Evolutionary conservation across 2,888 invertebrate species (phyloP).

Genomic region (Pseudococcus jackbeardsleyi): DNA sequence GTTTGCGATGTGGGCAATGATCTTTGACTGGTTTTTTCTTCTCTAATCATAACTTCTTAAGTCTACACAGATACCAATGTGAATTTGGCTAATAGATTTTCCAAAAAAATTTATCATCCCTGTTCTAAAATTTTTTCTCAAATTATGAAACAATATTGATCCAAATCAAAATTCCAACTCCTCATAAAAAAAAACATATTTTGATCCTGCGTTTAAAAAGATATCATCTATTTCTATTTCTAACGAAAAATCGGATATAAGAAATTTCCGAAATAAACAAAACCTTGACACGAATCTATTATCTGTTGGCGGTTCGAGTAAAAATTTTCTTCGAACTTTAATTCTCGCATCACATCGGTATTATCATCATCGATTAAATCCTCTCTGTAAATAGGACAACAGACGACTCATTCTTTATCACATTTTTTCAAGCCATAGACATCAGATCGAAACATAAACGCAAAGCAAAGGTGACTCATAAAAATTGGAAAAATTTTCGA

Average conservation of each 20-base stretch:
- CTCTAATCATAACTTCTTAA: not conserved
- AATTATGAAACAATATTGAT: too few relatives aligned
- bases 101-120: too few relatives aligned
- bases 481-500: conserved; percentile 44
- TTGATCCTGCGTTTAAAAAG: not conserved
- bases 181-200: not conserved
- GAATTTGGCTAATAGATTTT: too few relatives aligned
- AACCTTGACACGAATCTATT: conserved; percentile 48
- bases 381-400: not conserved
- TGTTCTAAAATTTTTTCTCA: too few relatives aligned
- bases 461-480: conserved; percentile 11
- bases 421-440: not conserved
- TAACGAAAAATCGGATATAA: not conserved
- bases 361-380: conserved; percentile 42
- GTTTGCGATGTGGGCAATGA: not conserved
- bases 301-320: conserved; percentile 8
- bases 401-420: not conserved
- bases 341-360: not conserved
- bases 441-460: not conserved
- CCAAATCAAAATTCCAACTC: too few relatives aligned
- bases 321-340: conserved; percentile 53
- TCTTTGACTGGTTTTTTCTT: not conserved
- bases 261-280: conserved; percentile 44
- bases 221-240: not conserved
- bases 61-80: too few relatives aligned